Percentiles rank a stretch among this genome's conserved stretches.
Conservation (phyloP, 2,113 vertebrate genomes). For the Sigmodon hispidus region DNA sequence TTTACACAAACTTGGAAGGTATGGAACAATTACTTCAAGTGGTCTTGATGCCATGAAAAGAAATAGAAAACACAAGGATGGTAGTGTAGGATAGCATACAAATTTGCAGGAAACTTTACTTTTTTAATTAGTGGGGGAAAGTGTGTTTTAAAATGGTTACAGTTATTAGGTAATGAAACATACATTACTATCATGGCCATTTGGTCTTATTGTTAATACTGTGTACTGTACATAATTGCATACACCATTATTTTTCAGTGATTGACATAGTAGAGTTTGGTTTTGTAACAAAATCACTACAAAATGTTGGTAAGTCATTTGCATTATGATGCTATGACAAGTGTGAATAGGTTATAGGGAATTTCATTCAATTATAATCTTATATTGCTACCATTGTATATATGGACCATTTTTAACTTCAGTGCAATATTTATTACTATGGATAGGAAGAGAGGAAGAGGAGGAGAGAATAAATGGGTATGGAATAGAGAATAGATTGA, state of each 20-base stretch:
- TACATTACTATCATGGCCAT: no score
- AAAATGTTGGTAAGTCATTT: neutral
- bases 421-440: neutral
- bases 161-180: no score
- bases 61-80: no score
- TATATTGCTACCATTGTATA: no score
- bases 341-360: neutral
- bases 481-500: neutral
- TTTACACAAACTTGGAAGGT: neutral
- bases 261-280: neutral
- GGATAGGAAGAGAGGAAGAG: neutral
- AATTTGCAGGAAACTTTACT: no score
- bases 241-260: neutral
- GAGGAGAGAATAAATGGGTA: neutral
- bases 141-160: neutral
- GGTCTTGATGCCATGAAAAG: neutral
- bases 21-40: neutral
- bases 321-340: neutral
- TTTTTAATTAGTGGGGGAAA: neutral
- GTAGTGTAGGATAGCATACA: neutral
- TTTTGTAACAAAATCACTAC: neutral
- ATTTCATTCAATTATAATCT: neutral
- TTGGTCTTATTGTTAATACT: no score
- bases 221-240: no score
- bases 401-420: neutral